A percentile compares a stretch with the other conserved stretches of the same genome.
Evolutionary conservation across 1,140 invertebrate species (phyloP).

Genomic region (Forficula auricularia): DNA sequence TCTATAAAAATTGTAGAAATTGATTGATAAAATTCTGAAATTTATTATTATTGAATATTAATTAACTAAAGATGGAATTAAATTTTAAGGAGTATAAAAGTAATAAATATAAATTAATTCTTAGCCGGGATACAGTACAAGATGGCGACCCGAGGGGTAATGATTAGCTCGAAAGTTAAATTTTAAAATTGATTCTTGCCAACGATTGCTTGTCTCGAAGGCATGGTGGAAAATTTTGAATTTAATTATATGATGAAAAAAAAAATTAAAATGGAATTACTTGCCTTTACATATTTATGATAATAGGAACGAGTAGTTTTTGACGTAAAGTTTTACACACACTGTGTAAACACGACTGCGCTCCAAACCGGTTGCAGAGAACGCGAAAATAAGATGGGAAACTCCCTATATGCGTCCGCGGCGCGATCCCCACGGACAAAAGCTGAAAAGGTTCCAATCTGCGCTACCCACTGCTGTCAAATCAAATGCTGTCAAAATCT

Average conservation of each 20-base stretch:
- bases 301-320: conserved; percentile 10
- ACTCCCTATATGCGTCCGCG: too few species aligned
- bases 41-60: too few species aligned
- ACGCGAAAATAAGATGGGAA: too few species aligned
- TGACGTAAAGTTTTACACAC: conserved; percentile 12
- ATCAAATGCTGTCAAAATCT: too few species aligned
- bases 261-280: conserved; percentile 1
- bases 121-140: conserved; percentile 12
- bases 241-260: background rate
- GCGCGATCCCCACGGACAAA: too few species aligned
- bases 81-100: too few species aligned
- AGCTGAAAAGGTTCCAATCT: too few species aligned
- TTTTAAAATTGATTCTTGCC: background rate
- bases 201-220: background rate
- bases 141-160: conserved; percentile 9
- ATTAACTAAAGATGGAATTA: too few species aligned
- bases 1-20: too few species aligned
- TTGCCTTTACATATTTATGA: conserved; percentile 7
- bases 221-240: background rate
- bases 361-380: conserved; percentile 9
- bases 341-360: conserved; percentile 13
- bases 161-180: background rate
- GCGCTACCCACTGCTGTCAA: too few species aligned
- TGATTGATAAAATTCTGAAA: too few species aligned
- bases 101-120: conserved; percentile 4